A percentile compares a stretch with the other conserved stretches of the same genome.
Evolutionary conservation across 92 coral and sea anemone genomes (phyloP).

Genomic region (Epizoanthus ramosus): DNA sequence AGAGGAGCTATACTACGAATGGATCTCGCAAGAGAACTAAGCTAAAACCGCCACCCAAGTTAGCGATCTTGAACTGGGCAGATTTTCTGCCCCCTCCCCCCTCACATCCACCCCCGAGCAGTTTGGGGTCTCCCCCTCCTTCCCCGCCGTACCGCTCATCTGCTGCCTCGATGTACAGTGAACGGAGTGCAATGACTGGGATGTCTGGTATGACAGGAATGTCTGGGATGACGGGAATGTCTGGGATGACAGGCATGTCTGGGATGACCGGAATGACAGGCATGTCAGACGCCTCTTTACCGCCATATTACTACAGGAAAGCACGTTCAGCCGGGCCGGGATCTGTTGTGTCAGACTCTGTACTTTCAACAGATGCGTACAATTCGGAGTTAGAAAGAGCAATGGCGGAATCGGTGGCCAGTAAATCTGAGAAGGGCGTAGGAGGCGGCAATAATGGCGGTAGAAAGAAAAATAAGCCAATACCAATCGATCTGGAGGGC

Average conservation of each 20-base stretch:
- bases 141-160: conserved; percentile 89
- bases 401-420: conserved; percentile 61
- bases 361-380: conserved; percentile 54
- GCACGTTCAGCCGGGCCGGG: conserved; percentile 45
- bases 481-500: conserved; percentile 97
- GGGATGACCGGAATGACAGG: conserved; percentile 81
- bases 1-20: conserved; percentile 82
- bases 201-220: conserved; percentile 90
- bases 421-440: conserved; percentile 68
- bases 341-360: conserved; percentile 49
- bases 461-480: conserved; percentile 71
- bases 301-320: conserved; percentile 28
- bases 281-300: conserved; percentile 47
- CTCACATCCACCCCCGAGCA: conserved; percentile 95
- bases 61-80: conserved; percentile 98
- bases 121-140: conserved; percentile 95
- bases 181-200: conserved; percentile 90
- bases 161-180: conserved; percentile 74
- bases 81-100: conserved; percentile 98
- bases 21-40: conserved; percentile 80
- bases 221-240: conserved; percentile 77
- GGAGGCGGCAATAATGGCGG: conserved; percentile 49
- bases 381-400: conserved; percentile 53
- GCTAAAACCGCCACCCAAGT: conserved; percentile 90
- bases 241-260: conserved; percentile 81